Percentiles rank a stretch among this genome's conserved stretches.
Evolutionary conservation across 2,113 vertebrate species (phyloP).

Genomic region (Apodemus sylvaticus): DNA sequence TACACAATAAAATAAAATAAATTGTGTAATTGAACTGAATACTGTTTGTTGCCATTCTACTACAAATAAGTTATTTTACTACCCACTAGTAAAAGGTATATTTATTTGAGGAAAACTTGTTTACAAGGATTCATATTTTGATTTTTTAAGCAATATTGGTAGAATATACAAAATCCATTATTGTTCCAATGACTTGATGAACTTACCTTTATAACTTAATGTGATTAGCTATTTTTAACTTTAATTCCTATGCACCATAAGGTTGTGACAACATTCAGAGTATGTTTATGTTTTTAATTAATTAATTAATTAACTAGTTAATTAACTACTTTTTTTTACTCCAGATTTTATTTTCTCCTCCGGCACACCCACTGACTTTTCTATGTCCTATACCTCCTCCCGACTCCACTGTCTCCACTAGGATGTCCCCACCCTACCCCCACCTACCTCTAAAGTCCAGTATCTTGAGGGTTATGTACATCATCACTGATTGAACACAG

Average conservation of each 20-base stretch:
- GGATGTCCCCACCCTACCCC: too few relatives aligned
- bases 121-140: not conserved
- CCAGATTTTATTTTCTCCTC: too few relatives aligned
- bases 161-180: not conserved
- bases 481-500: too few relatives aligned
- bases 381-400: too few relatives aligned
- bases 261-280: not conserved
- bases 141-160: not conserved
- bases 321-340: too few relatives aligned
- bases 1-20: too few relatives aligned
- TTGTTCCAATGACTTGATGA: not conserved
- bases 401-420: too few relatives aligned
- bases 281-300: not conserved
- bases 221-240: not conserved
- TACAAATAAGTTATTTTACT: not conserved
- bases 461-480: too few relatives aligned
- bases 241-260: not conserved
- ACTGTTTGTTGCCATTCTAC: not conserved
- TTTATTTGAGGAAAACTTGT: not conserved
- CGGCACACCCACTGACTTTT: too few relatives aligned
- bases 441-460: too few relatives aligned
- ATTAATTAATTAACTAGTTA: too few relatives aligned
- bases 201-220: not conserved
- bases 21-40: too few relatives aligned
- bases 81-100: not conserved